Conservation (phyloP, 2,888 invertebrate genomes). For the Agrochola litura region DNA sequence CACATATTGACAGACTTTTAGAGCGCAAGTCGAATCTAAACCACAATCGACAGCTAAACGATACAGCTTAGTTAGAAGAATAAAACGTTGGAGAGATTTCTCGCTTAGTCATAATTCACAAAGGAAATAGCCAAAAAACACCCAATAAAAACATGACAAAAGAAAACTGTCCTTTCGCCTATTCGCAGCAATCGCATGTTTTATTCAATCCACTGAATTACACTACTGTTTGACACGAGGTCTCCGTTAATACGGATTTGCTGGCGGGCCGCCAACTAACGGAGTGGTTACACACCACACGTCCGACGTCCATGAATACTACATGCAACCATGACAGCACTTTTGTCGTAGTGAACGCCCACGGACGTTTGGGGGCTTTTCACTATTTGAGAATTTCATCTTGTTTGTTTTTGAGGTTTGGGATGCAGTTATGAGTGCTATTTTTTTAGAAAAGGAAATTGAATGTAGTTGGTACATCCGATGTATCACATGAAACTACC, state of each 20-base stretch:
- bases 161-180: slow-evolving; percentile 26
- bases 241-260: slow-evolving; percentile 74
- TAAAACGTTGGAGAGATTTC: not conserved
- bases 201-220: slow-evolving; percentile 55
- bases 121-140: slow-evolving; percentile 3
- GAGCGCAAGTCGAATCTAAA: not conserved
- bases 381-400: slow-evolving; percentile 53
- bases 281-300: slow-evolving; percentile 65
- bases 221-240: slow-evolving; percentile 72
- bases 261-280: slow-evolving; percentile 82
- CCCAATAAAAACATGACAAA: slow-evolving; percentile 38
- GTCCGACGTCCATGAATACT: slow-evolving; percentile 63
- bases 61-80: not conserved
- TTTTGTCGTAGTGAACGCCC: slow-evolving; percentile 60
- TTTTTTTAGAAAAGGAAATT: not conserved
- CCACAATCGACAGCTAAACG: not conserved
- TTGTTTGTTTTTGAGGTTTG: slow-evolving; percentile 41
- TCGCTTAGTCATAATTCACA: not conserved
- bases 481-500: no score
- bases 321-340: slow-evolving; percentile 62
- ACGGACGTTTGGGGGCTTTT: slow-evolving; percentile 45
- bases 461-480: not conserved
- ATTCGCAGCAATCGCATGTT: slow-evolving; percentile 35
- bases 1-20: not conserved
- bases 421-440: not conserved